phyloP scores from a whole-genome alignment of 2,888 invertebrate genomes.

The Sarcophaga caerulescens region DNA sequence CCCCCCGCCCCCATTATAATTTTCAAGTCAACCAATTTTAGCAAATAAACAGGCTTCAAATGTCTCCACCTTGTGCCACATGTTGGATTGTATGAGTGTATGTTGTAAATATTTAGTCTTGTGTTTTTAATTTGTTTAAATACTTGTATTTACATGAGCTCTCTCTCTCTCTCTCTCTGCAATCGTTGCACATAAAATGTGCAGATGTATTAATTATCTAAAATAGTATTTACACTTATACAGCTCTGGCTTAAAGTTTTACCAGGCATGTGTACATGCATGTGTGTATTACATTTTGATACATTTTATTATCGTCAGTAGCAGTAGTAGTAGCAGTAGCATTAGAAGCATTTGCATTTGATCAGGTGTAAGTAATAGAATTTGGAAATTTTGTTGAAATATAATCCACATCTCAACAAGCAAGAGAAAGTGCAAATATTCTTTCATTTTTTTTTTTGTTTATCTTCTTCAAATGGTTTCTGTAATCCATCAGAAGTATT shows the following conservation, averaged over 20 bases:
- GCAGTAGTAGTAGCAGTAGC: not conserved
- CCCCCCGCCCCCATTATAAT: not conserved
- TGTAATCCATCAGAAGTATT: no score
- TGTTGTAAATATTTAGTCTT: slow-evolving; percentile 22
- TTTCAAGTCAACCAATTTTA: not conserved
- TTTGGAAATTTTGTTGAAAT: not conserved
- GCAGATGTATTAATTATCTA: slow-evolving; percentile 38
- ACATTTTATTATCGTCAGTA: no score
- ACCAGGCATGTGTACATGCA: not conserved
- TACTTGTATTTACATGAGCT: slow-evolving; percentile 32
- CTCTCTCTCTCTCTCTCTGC: not conserved
- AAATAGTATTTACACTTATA: slow-evolving; percentile 42
- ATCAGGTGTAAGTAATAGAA: not conserved
- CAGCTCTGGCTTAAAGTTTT: slow-evolving; percentile 9
- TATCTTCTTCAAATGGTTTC: no score
- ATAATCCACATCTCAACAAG: not conserved
- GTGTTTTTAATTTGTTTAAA: slow-evolving; percentile 53
- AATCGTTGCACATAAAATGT: not conserved
- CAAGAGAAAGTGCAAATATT: no score
- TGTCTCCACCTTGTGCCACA: not conserved
- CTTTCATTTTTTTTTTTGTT: no score
- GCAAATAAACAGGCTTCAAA: slow-evolving; percentile 15
- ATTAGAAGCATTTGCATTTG: not conserved
- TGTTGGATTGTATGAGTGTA: not conserved
- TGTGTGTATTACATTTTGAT: no score